Conservation (phyloP, 2,888 invertebrate genomes). For the Teinopalpus imperialis region DNA sequence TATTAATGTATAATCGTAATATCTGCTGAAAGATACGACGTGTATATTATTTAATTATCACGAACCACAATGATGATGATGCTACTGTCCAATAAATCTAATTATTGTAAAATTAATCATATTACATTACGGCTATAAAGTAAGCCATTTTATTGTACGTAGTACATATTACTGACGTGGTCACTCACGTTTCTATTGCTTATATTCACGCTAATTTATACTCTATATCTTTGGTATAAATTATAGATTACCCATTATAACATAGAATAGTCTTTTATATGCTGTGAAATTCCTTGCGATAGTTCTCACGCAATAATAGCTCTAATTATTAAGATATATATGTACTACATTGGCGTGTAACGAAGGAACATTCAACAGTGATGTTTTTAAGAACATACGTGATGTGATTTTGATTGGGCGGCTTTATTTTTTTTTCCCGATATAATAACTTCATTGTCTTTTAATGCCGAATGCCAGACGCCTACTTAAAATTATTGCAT, state of each 20-base stretch:
- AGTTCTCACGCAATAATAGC: neutral
- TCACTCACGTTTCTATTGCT: slow-evolving; percentile 12
- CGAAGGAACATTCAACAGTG: neutral
- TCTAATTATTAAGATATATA: neutral
- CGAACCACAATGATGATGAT: no score
- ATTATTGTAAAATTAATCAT: no score
- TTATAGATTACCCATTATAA: neutral
- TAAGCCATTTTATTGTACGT: no score
- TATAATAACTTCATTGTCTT: slow-evolving; percentile 17
- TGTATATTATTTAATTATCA: no score
- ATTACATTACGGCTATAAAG: no score
- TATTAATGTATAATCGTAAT: no score
- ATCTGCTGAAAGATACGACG: no score
- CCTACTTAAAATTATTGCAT: slow-evolving; percentile 2
- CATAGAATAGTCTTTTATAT: slow-evolving; percentile 4
- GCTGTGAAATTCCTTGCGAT: neutral
- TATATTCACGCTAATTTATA: slow-evolving; percentile 4
- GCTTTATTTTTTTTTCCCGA: slow-evolving; percentile 10
- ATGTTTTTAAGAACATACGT: slow-evolving; percentile 2
- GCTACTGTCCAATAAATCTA: no score
- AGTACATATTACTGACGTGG: no score
- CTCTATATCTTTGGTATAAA: neutral
- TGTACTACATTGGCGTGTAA: slow-evolving; percentile 7
- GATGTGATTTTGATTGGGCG: slow-evolving; percentile 10
- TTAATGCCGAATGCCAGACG: slow-evolving; percentile 11